Evolutionary conservation across 2,113 vertebrate genomes (phyloP).

Genomic region (Equus przewalskii): DNA sequence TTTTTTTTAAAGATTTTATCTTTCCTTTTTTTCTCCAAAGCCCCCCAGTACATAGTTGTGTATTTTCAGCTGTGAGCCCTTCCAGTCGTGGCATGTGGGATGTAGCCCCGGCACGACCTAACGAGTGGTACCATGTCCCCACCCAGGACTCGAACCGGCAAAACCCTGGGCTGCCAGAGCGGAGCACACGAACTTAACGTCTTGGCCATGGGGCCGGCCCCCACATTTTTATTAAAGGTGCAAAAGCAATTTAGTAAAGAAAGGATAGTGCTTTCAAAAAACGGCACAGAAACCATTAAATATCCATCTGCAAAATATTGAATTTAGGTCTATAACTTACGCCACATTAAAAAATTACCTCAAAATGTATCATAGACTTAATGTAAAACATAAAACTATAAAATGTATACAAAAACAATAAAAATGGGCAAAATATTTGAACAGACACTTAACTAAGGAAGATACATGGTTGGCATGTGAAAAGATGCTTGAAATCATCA

Average conservation of each 20-base stretch:
- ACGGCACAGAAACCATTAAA: neutral
- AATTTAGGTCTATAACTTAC: neutral
- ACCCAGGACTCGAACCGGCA: no score
- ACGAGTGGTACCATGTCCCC: no score
- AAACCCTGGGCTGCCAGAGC: no score
- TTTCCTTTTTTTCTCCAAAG: no score
- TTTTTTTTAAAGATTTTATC: no score
- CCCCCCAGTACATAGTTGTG: no score
- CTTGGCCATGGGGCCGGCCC: no score
- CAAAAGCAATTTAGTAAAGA: slow-evolving; percentile 30
- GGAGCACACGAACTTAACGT: no score
- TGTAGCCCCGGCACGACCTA: no score
- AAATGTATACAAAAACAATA: neutral
- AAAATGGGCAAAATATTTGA: neutral
- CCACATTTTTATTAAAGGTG: neutral
- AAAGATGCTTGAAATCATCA: neutral
- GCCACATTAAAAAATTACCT: neutral
- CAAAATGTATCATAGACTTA: neutral
- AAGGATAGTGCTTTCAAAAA: neutral
- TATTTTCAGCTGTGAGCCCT: no score
- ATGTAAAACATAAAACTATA: neutral
- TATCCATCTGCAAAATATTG: neutral
- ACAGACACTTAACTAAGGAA: neutral
- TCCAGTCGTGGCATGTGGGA: no score
- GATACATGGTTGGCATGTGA: neutral